A percentile compares a stretch with the other conserved stretches of the same genome.
Conservation (phyloP, 2,797 vertebrate species). For the Acridotheres tristis region DNA sequence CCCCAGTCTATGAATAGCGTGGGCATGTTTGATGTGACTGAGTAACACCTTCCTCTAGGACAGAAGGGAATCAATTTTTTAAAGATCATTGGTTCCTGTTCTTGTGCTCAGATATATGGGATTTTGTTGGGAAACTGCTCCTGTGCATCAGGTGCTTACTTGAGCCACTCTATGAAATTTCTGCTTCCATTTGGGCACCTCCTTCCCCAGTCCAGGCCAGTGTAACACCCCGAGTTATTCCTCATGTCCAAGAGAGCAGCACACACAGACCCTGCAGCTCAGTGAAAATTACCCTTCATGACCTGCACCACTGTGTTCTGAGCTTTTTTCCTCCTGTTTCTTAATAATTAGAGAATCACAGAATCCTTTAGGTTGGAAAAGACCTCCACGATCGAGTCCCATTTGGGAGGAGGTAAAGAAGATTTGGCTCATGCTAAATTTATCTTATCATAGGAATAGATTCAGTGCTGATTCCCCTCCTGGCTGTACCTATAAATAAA, state of each 20-base stretch:
- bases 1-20: background rate
- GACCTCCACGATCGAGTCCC: accelerated
- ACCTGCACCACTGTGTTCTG: background rate
- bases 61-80: background rate
- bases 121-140: background rate
- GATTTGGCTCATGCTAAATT: background rate
- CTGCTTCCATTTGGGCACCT: background rate
- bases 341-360: background rate
- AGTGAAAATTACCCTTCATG: background rate
- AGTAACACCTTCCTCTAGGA: background rate
- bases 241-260: background rate
- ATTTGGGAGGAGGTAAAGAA: background rate
- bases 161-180: background rate
- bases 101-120: background rate
- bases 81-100: background rate
- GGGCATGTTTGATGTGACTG: background rate
- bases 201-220: background rate
- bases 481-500: background rate
- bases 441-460: background rate
- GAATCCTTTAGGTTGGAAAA: background rate
- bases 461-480: background rate
- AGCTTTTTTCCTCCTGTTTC: background rate
- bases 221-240: background rate
- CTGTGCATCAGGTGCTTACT: background rate
- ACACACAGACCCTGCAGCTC: background rate